These are phyloP conservation scores for Idris sp. DNA, from an alignment of 1,140 invertebrate species.

Conservation along the genomic window DNA sequence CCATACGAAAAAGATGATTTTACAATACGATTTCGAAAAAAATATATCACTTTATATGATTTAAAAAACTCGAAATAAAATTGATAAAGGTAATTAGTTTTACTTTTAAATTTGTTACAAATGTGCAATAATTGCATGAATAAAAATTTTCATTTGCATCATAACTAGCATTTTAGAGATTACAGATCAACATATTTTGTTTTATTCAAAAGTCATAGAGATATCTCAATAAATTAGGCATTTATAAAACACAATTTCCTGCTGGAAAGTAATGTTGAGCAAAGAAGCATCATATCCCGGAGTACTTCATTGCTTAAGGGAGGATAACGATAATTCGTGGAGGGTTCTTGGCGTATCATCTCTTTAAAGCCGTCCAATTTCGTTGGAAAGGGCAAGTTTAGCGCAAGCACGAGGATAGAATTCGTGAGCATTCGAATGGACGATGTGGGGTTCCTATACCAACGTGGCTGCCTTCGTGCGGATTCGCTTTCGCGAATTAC, in stretches of 20 bases:
- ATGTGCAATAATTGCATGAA: no score
- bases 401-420: conserved; percentile 59
- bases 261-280: conserved; percentile 31
- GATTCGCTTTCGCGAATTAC: conserved; percentile 57
- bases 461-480: conserved; percentile 40
- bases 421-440: conserved; percentile 58
- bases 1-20: no score
- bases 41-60: no score
- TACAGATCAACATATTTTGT: conserved; percentile 13
- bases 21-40: no score
- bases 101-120: no score
- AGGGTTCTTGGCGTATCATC: conserved; percentile 58
- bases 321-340: conserved; percentile 63
- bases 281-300: conserved; percentile 49
- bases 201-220: conserved; percentile 6
- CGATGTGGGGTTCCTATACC: conserved; percentile 42
- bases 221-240: conserved; percentile 22
- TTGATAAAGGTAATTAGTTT: no score
- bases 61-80: no score
- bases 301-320: conserved; percentile 61
- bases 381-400: conserved; percentile 64
- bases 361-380: conserved; percentile 69
- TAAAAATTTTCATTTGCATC: no score
- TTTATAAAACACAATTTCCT: conserved; percentile 31
- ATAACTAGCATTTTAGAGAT: no score